Evolutionary conservation across 1,140 invertebrate genomes (phyloP).

Genomic region (Lepeophtheirus salmonis): DNA sequence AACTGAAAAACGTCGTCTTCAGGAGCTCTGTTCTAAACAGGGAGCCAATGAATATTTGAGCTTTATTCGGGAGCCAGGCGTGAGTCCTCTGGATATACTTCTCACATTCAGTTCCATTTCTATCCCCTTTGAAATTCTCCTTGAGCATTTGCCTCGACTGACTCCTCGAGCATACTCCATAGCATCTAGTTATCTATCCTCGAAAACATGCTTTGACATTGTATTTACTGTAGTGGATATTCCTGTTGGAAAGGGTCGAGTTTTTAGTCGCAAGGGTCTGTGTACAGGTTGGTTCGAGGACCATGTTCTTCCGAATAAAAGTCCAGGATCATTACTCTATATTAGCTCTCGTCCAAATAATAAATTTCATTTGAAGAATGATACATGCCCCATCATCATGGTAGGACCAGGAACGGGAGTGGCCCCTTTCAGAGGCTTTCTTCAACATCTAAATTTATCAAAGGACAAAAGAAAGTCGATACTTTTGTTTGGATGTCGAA

Average conservation of each 20-base stretch:
- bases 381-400: constrained; percentile 43
- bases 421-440: constrained; percentile 45
- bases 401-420: constrained; percentile 64
- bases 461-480: constrained; percentile 20
- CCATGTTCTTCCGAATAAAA: constrained; percentile 9
- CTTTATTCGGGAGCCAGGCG: constrained; percentile 36
- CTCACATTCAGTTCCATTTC: constrained; percentile 39
- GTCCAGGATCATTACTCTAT: background rate
- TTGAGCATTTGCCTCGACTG: constrained; percentile 50
- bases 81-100: constrained; percentile 44
- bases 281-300: constrained; percentile 42
- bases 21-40: constrained; percentile 42
- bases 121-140: constrained; percentile 40
- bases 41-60: constrained; percentile 39
- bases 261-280: constrained; percentile 37
- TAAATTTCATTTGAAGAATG: constrained; percentile 35
- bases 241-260: constrained; percentile 24
- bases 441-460: constrained; percentile 24
- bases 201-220: constrained; percentile 35
- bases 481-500: constrained; percentile 25
- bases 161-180: constrained; percentile 60
- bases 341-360: constrained; percentile 22
- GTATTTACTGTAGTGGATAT: constrained; percentile 45
- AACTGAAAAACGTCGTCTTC: constrained; percentile 38
- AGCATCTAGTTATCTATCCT: constrained; percentile 38